Evolutionary conservation across 1,140 invertebrate species (phyloP), one percentile per base, ranked within the genome.

Genomic region (Varroa destructor): DNA sequence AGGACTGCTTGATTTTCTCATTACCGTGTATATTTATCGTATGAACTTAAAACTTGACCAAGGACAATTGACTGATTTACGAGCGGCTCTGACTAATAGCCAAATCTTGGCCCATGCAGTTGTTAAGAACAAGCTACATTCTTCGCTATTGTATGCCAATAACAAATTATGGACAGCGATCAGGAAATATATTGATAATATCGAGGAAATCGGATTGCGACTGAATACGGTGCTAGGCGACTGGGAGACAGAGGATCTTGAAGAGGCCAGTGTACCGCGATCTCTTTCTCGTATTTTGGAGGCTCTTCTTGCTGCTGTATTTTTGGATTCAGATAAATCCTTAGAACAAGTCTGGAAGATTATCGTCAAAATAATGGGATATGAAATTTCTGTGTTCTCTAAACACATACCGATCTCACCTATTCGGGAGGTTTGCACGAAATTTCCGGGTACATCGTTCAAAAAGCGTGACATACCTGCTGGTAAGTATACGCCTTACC

Each of bases 71-170:
- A 97, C 93, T 0, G 92, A 97, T 83, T 78, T 97, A 55, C 81
- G 93, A 46, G 94, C 93, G 14, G 90, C 94, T 0, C 81, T 98
- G 0, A 94, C 97, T 0, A 97, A 97, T 78, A 98, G 97, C 77
- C 86, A 89, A 71, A 96, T 91, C 0, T 93, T 97, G 79, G 92
- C 90, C 0, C 88, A 88, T 55, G 83, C 95, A 51, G 84, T 88
- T 64, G 91, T 97, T n/a, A 86, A 89, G 74, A 43, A 72, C 6
- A n/a, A 71, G 5, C 43, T 67, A 0, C 43, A 74, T 56, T 70
- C 43, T 14, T 55, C 36, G 25, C 71, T 70, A 73, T 76, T 56
- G 64, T 55, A 56, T 14, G 54, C 46, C 2, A 71, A 25, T n/a
- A 71, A 71, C 55, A 56, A 54, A n/a, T 43, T 71, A 12, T 71